A percentile compares a stretch with the other conserved stretches of the same genome.
Conservation (phyloP, 2,888 invertebrate genomes). For the Troides oblongomaculatus region DNA sequence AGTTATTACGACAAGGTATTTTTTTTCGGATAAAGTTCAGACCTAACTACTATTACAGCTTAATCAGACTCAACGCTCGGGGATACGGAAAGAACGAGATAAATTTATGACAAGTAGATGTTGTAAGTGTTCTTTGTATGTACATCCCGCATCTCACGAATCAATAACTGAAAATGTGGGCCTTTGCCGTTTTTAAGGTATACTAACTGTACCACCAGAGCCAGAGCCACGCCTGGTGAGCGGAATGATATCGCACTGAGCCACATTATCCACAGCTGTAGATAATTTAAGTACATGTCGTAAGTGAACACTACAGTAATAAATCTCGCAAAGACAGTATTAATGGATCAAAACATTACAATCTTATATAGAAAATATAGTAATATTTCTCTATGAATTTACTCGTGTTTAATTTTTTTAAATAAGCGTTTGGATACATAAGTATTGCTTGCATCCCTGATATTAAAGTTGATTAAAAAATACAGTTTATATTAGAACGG, state of each 20-base stretch:
- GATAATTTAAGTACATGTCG: neutral
- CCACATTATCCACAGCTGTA: neutral
- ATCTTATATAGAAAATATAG: too few species aligned
- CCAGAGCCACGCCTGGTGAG: neutral
- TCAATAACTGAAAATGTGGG: neutral
- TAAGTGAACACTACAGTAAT: neutral
- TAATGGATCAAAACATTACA: neutral
- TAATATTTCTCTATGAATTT: too few species aligned
- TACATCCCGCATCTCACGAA: too few species aligned
- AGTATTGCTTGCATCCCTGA: neutral
- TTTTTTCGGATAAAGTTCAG: too few species aligned
- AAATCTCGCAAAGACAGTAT: neutral
- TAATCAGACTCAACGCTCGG: too few species aligned
- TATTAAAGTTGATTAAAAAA: neutral
- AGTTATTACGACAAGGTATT: too few species aligned
- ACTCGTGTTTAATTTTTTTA: too few species aligned
- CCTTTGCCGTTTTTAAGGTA: neutral
- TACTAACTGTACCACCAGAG: neutral
- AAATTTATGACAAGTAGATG: too few species aligned
- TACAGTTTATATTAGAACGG: conserved; percentile 5
- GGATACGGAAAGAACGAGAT: too few species aligned
- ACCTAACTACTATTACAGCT: too few species aligned
- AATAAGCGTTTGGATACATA: neutral
- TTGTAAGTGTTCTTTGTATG: too few species aligned
- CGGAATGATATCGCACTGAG: neutral